phyloP scores from a whole-genome alignment of 2,113 vertebrate species.

The Phocoena phocoena region DNA sequence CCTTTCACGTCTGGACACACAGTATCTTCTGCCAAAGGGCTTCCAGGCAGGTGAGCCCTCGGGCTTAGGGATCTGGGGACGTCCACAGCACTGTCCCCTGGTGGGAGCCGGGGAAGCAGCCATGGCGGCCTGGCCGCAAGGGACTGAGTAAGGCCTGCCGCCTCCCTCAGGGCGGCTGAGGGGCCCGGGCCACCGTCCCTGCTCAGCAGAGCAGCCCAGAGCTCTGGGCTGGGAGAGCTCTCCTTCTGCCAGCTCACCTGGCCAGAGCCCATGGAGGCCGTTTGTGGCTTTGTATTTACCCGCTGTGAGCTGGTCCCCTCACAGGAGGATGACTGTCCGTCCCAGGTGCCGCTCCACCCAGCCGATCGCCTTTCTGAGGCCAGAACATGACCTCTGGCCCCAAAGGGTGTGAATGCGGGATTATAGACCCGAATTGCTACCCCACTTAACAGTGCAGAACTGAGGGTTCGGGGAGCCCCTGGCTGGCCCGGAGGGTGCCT shows the following conservation, averaged over 20 bases:
- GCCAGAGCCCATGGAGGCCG: background rate
- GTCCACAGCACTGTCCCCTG: accelerated
- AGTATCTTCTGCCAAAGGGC: background rate
- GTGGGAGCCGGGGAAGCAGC: background rate
- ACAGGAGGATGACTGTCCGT: background rate
- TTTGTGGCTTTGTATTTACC: background rate
- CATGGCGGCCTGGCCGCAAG: accelerated
- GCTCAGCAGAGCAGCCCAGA: background rate
- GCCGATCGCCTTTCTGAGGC: background rate
- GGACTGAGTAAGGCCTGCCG: background rate
- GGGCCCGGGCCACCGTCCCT: background rate
- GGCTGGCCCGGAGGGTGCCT: background rate
- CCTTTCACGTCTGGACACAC: background rate
- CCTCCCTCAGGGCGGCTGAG: too few species aligned
- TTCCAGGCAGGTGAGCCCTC: too few species aligned
- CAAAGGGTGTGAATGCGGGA: background rate
- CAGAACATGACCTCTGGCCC: background rate
- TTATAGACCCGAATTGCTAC: background rate
- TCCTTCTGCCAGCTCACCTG: background rate
- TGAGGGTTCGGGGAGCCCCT: background rate
- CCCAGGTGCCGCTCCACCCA: background rate
- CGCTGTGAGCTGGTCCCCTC: background rate
- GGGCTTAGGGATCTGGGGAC: background rate
- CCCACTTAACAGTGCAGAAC: too few species aligned
- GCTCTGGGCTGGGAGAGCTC: background rate